Conservation (phyloP, 1,140 invertebrate genomes). For the Caenorhabditis inopinata region DNA sequence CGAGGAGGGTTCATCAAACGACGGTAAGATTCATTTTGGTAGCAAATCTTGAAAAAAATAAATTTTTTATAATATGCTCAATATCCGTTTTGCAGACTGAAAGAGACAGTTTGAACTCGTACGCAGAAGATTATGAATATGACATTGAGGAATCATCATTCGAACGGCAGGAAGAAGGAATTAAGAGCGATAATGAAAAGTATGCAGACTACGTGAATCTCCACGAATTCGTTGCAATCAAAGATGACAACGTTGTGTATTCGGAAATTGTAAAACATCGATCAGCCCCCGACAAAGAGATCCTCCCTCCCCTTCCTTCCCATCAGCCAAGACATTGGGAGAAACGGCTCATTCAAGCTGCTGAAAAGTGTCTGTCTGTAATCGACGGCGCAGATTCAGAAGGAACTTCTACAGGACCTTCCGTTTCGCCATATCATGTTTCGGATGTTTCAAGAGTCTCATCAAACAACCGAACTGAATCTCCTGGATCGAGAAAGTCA, state of each 20-base stretch:
- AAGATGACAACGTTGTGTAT: constrained; percentile 46
- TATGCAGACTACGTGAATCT: constrained; percentile 58
- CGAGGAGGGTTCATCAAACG: constrained; percentile 18
- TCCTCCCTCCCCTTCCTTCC: constrained; percentile 36
- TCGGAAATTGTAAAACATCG: constrained; percentile 48
- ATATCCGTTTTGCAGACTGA: constrained; percentile 57
- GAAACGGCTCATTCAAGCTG: constrained; percentile 45
- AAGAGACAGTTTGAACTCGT: constrained; percentile 56
- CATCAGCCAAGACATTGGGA: constrained; percentile 41
- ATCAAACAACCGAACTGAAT: constrained; percentile 2
- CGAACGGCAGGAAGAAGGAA: background rate
- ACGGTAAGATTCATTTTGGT: constrained; percentile 20
- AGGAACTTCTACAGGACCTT: constrained; percentile 37
- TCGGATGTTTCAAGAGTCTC: constrained; percentile 30
- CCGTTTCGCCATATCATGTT: constrained; percentile 39
- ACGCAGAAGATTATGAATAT: constrained; percentile 56
- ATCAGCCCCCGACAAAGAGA: constrained; percentile 24
- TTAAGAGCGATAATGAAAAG: constrained; percentile 23
- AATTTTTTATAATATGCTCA: too few relatives aligned
- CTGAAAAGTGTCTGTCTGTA: constrained; percentile 58
- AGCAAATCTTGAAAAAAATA: too few relatives aligned
- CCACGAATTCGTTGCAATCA: constrained; percentile 51
- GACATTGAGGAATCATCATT: constrained; percentile 53
- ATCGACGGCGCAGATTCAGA: constrained; percentile 46
- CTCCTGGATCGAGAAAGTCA: constrained; percentile 26